Evolutionary conservation across 2,888 invertebrate genomes (phyloP).

Genomic region (Protophormia terraenovae): DNA sequence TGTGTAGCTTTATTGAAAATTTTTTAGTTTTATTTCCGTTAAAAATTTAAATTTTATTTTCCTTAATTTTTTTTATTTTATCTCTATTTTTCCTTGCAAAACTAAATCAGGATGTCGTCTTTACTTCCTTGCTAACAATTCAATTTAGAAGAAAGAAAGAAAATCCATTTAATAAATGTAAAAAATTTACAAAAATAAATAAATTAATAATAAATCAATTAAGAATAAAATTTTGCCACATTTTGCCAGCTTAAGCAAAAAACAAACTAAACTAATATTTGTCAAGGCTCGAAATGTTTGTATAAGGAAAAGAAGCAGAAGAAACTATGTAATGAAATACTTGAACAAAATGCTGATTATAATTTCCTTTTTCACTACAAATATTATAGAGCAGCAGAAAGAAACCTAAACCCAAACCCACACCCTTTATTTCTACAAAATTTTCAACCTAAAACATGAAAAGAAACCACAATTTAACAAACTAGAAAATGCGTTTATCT

Average conservation of each 20-base stretch:
- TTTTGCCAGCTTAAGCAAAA: slow-evolving; percentile 17
- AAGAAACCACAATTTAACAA: slow-evolving; percentile 54
- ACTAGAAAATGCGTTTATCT: slow-evolving; percentile 54
- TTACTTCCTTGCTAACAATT: slow-evolving; percentile 56
- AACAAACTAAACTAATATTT: slow-evolving; percentile 1
- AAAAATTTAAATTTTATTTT: background rate
- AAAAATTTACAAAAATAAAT: slow-evolving; percentile 38
- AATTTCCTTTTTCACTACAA: slow-evolving; percentile 19
- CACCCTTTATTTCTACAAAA: background rate
- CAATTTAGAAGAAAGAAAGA: slow-evolving; percentile 65
- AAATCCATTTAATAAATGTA: slow-evolving; percentile 26
- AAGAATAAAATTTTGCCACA: slow-evolving; percentile 42
- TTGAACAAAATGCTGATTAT: slow-evolving; percentile 27
- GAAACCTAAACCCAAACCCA: background rate
- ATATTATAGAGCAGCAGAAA: background rate
- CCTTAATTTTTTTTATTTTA: background rate
- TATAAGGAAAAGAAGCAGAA: background rate
- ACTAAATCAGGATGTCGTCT: slow-evolving; percentile 60
- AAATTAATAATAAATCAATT: slow-evolving; percentile 67
- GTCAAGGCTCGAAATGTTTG: background rate
- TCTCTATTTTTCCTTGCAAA: background rate
- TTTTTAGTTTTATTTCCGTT: background rate
- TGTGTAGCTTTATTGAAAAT: background rate
- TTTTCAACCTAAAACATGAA: background rate
- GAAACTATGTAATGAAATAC: slow-evolving; percentile 1